Percentiles rank a stretch among this genome's conserved stretches.
These are phyloP conservation scores for Scophthalmus maximus DNA, from an alignment of 2,113 vertebrate species.

Conservation along the genomic window DNA sequence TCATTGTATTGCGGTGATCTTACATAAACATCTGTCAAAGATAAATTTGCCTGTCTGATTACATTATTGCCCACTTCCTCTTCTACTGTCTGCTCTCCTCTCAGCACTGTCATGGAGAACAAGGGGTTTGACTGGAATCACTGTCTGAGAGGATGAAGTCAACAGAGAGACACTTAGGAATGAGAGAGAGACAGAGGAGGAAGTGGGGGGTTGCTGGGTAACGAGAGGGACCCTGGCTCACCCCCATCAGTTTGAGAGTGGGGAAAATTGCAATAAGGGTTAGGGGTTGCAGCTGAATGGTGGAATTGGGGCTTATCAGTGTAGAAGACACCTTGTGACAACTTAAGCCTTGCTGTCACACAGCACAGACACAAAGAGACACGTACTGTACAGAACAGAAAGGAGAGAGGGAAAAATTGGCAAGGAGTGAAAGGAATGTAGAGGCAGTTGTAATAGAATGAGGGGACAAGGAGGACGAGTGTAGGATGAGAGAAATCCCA, in stretches of 20 bases:
- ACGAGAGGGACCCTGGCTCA: background rate
- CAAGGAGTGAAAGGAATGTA: background rate
- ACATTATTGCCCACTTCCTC: background rate
- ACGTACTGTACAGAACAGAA: conserved; percentile 7
- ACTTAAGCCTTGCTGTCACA: conserved; percentile 40
- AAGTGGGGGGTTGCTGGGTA: background rate
- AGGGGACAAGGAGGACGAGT: conserved; percentile 27
- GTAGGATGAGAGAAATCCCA: conserved; percentile 44
- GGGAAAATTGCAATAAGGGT: no score
- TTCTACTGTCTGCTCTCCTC: background rate
- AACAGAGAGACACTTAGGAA: conserved; percentile 3
- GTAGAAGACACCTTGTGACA: conserved; percentile 33
- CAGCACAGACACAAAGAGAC: conserved; percentile 1
- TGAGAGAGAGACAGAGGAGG: background rate
- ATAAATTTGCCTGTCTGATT: background rate
- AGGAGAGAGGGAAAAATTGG: no score
- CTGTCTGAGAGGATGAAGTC: conserved; percentile 40
- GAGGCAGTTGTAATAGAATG: conserved; percentile 11
- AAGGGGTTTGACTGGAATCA: conserved; percentile 20
- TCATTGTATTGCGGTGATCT: background rate
- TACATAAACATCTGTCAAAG: background rate
- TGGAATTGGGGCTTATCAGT: conserved; percentile 34
- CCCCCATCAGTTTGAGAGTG: background rate
- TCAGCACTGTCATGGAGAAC: conserved; percentile 20
- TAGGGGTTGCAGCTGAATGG: conserved; percentile 1